phyloP scores from a whole-genome alignment of 2,797 vertebrate genomes.

The Anguilla megastoma region DNA sequence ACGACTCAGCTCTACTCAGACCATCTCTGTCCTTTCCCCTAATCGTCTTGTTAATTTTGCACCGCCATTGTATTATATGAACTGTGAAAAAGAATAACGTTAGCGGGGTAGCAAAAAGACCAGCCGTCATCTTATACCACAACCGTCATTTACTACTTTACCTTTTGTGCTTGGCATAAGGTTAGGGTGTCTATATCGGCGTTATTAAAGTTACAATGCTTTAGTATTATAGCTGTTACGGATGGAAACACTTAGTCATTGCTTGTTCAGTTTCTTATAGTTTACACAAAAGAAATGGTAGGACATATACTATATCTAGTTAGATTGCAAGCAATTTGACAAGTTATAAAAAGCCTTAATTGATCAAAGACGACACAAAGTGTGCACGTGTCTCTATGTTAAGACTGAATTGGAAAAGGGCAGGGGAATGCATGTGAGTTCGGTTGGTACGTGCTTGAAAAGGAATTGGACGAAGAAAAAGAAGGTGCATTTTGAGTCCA shows the following conservation, averaged over 20 bases:
- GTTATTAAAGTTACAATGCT: conserved; percentile 35
- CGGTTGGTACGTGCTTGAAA: background rate
- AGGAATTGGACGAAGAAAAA: background rate
- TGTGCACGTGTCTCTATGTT: conserved; percentile 1
- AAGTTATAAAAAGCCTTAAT: conserved; percentile 7
- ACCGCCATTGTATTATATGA: conserved; percentile 27
- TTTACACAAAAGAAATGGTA: conserved; percentile 13
- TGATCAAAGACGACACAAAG: background rate
- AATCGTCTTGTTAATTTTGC: background rate
- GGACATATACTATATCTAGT: background rate
- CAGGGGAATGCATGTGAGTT: conserved; percentile 15
- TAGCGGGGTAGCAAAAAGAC: conserved; percentile 46
- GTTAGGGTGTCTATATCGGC: conserved; percentile 31
- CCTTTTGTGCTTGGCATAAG: conserved; percentile 33
- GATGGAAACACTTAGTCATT: conserved; percentile 39
- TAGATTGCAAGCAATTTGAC: background rate
- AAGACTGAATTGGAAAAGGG: background rate
- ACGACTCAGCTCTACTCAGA: conserved; percentile 43
- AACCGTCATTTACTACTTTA: conserved; percentile 29
- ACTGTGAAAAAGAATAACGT: conserved; percentile 46
- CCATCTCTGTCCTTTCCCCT: conserved; percentile 23
- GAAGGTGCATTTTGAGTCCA: background rate
- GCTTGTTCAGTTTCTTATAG: conserved; percentile 39
- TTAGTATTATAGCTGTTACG: conserved; percentile 43
- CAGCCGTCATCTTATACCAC: conserved; percentile 30